Conservation (phyloP, 2,113 vertebrate genomes). For the Aptenodytes forsteri region DNA sequence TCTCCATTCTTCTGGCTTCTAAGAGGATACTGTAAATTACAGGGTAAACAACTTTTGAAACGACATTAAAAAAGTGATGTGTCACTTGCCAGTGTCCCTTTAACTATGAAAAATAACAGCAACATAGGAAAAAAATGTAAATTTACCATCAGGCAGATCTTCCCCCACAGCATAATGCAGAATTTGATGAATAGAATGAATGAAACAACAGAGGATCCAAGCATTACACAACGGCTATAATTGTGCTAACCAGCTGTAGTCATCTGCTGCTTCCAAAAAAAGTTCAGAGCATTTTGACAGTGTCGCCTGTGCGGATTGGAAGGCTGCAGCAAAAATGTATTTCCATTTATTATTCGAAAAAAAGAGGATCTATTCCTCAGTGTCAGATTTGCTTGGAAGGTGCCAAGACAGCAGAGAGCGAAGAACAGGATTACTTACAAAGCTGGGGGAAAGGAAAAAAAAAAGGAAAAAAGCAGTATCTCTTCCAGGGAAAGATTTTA, state of each 20-base stretch:
- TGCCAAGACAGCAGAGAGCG: neutral
- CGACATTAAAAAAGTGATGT: neutral
- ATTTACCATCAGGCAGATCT: constrained; percentile 42
- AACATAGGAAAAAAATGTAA: constrained; percentile 43
- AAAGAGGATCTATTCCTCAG: constrained; percentile 1
- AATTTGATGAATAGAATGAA: constrained; percentile 53
- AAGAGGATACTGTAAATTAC: constrained; percentile 32
- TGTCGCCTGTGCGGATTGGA: constrained; percentile 14
- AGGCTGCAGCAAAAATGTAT: constrained; percentile 36
- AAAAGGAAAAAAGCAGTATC: neutral
- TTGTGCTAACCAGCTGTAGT: constrained; percentile 72
- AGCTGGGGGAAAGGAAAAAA: neutral
- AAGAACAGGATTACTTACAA: neutral
- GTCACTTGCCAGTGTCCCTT: constrained; percentile 13
- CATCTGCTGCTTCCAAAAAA: constrained; percentile 70
- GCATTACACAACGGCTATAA: constrained; percentile 37
- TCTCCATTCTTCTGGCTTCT: constrained; percentile 27
- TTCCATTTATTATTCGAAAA: constrained; percentile 9
- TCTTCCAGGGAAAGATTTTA: neutral
- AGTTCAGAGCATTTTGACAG: constrained; percentile 42
- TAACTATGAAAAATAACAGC: constrained; percentile 26
- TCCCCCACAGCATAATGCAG: neutral
- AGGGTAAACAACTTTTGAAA: constrained; percentile 40
- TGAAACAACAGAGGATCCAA: constrained; percentile 39
- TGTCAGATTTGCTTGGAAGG: constrained; percentile 39